Conservation (phyloP, 1,140 invertebrate genomes). For the Danaus plexippus region DNA sequence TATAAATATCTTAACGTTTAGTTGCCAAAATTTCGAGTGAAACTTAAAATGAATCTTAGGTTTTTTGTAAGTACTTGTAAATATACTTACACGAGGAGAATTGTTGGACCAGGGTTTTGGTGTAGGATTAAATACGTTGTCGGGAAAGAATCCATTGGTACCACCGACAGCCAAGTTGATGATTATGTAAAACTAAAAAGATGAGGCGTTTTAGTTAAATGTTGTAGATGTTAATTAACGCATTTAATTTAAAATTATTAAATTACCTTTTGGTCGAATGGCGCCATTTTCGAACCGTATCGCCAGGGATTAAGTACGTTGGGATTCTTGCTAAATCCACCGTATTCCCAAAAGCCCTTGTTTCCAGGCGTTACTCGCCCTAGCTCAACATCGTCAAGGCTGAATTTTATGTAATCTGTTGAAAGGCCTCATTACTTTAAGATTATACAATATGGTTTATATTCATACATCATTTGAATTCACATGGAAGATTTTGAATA, state of each 20-base stretch:
- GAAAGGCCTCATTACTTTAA: no score
- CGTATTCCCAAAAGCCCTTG: constrained; percentile 64
- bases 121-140: constrained; percentile 60
- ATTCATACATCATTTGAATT: no score
- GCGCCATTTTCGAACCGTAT: constrained; percentile 64
- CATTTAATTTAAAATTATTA: constrained; percentile 1
- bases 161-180: constrained; percentile 79
- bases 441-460: no score
- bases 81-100: constrained; percentile 58
- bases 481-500: no score
- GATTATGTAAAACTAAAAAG: constrained; percentile 76
- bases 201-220: neutral
- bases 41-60: no score
- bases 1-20: neutral
- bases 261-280: constrained; percentile 68
- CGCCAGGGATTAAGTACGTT: constrained; percentile 61
- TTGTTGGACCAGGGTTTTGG: constrained; percentile 75
- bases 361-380: constrained; percentile 49
- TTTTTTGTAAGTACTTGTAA: neutral
- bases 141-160: constrained; percentile 75
- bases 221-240: neutral
- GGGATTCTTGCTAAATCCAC: constrained; percentile 45
- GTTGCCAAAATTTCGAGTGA: no score
- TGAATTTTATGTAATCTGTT: constrained; percentile 61
- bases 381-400: constrained; percentile 58